Evolutionary conservation across 2,888 invertebrate species (phyloP).

Genomic region (Stenchaetothrips biformis): DNA sequence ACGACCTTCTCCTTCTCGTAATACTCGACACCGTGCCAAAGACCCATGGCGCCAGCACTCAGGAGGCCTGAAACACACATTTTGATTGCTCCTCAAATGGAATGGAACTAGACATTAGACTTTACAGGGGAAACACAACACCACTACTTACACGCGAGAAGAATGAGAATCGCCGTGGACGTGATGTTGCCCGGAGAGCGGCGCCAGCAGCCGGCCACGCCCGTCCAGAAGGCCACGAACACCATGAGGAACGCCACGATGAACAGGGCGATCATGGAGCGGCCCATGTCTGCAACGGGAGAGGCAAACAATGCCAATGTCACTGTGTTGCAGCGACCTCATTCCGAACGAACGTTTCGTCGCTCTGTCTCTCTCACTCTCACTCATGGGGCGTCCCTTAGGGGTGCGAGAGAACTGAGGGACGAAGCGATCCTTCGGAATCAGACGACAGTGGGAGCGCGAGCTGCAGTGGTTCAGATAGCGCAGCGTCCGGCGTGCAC

Average conservation of each 20-base stretch:
- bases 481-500: slow-evolving; percentile 42
- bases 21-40: slow-evolving; percentile 95
- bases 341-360: no score
- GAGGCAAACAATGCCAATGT: slow-evolving; percentile 1
- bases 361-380: no score
- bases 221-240: slow-evolving; percentile 92
- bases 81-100: no score
- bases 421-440: not conserved
- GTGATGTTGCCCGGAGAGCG: slow-evolving; percentile 90
- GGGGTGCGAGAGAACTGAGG: not conserved
- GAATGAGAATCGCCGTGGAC: slow-evolving; percentile 85
- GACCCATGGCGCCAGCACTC: slow-evolving; percentile 89
- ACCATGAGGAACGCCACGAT: slow-evolving; percentile 87
- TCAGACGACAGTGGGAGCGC: not conserved
- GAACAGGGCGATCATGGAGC: slow-evolving; percentile 89
- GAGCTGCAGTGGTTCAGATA: not conserved
- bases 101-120: not conserved
- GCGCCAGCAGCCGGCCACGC: slow-evolving; percentile 95
- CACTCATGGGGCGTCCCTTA: no score
- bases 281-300: slow-evolving; percentile 65
- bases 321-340: no score
- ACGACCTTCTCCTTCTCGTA: slow-evolving; percentile 91
- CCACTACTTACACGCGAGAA: slow-evolving; percentile 70
- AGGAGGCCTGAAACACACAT: slow-evolving; percentile 62
- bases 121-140: not conserved